phyloP scores from a whole-genome alignment of 2,888 invertebrate genomes.

The Marasmarcha lunaedactyla region DNA sequence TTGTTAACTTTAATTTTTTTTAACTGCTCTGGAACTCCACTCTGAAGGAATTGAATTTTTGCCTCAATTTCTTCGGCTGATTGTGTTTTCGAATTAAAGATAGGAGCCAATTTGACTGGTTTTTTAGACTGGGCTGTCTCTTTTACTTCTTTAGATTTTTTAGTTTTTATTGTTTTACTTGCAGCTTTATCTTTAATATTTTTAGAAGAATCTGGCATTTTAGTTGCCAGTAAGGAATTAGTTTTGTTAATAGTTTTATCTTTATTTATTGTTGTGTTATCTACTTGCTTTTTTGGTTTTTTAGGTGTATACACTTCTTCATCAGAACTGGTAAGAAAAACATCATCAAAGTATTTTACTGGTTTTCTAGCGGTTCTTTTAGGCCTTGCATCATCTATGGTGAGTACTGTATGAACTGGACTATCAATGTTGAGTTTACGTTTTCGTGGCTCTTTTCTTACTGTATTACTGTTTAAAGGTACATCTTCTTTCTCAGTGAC shows the following conservation, averaged over 20 bases:
- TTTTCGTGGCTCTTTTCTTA: conserved; percentile 21
- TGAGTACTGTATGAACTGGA: background rate
- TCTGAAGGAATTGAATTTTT: conserved; percentile 76
- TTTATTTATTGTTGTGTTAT: conserved; percentile 10
- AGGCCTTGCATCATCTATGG: conserved; percentile 28
- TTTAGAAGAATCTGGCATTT: conserved; percentile 14
- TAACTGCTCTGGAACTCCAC: conserved; percentile 76
- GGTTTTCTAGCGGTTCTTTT: conserved; percentile 47
- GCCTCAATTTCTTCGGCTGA: conserved; percentile 69
- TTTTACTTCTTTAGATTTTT: too few species aligned
- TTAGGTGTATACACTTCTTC: conserved; percentile 54
- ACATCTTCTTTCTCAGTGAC: conserved; percentile 5
- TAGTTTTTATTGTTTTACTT: conserved; percentile 7
- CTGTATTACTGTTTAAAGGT: conserved; percentile 3
- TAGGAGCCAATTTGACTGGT: conserved; percentile 74
- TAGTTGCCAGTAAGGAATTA: conserved; percentile 4
- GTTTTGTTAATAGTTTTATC: conserved; percentile 5
- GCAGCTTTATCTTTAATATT: conserved; percentile 2
- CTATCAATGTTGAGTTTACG: conserved; percentile 13
- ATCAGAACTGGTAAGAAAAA: conserved; percentile 40
- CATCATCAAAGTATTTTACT: conserved; percentile 43
- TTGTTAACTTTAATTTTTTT: conserved; percentile 66
- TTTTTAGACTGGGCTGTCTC: conserved; percentile 12
- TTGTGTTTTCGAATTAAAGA: conserved; percentile 74
- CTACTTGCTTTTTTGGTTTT: conserved; percentile 30